These are phyloP conservation scores for Echinarachnius parma DNA, from an alignment of 53 echinoderm and acorn worm species.

Conservation along the genomic window DNA sequence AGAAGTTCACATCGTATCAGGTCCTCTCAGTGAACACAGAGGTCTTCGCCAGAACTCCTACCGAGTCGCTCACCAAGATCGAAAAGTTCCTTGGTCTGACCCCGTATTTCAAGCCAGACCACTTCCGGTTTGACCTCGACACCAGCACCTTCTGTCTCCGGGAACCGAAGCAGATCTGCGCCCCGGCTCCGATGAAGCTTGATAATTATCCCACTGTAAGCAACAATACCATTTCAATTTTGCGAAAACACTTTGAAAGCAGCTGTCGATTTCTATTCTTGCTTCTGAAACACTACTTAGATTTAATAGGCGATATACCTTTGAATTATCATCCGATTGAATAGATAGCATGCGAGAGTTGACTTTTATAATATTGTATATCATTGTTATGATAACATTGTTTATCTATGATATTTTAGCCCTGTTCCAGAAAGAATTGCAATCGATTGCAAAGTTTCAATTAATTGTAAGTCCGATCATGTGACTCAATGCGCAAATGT, in stretches of 20 bases:
- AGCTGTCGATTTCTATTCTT: conserved; percentile 28
- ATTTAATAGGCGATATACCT: conserved; percentile 22
- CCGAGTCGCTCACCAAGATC: conserved; percentile 1
- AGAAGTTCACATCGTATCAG: conserved; percentile 4
- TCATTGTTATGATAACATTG: too few relatives aligned
- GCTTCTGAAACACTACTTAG: conserved; percentile 25
- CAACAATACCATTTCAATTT: neutral
- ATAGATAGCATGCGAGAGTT: too few relatives aligned
- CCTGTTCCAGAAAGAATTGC: too few relatives aligned
- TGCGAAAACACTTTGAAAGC: conserved; percentile 30
- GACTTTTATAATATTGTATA: too few relatives aligned
- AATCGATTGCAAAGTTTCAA: too few relatives aligned
- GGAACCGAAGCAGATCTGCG: conserved; percentile 11
- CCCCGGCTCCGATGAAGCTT: neutral
- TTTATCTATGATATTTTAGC: too few relatives aligned
- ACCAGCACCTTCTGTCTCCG: conserved; percentile 23
- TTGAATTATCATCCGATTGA: conserved; percentile 24
- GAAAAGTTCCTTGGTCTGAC: conserved; percentile 20
- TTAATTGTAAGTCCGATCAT: too few relatives aligned
- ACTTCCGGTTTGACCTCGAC: conserved; percentile 13
- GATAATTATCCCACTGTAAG: neutral
- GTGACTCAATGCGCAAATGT: too few relatives aligned
- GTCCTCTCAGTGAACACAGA: conserved; percentile 21
- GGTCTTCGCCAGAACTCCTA: conserved; percentile 17
- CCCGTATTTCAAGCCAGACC: conserved; percentile 14